A percentile compares a stretch with the other conserved stretches of the same genome.
Conservation (phyloP, 2,113 vertebrate genomes). For the Xenopus laevis region DNA sequence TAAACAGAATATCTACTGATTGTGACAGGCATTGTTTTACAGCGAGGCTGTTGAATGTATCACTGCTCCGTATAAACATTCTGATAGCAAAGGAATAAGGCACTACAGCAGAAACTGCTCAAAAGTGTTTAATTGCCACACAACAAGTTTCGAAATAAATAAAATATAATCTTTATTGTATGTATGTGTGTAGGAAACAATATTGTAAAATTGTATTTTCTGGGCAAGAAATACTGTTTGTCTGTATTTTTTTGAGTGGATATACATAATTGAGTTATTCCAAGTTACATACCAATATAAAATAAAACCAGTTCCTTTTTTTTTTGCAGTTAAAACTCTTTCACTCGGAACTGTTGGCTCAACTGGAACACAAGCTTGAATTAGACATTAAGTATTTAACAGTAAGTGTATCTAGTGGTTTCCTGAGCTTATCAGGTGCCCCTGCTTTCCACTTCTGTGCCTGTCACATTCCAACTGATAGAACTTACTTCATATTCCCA, state of each 20-base stretch:
- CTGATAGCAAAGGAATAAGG: neutral
- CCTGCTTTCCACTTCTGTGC: neutral
- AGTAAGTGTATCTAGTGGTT: constrained; percentile 48
- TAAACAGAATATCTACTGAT: too few relatives aligned
- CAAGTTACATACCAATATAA: too few relatives aligned
- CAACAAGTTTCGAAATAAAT: too few relatives aligned
- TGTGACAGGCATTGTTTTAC: too few relatives aligned
- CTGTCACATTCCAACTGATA: constrained; percentile 24
- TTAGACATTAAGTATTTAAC: constrained; percentile 80
- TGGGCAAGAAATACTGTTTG: too few relatives aligned
- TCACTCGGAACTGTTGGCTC: constrained; percentile 76
- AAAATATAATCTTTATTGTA: too few relatives aligned
- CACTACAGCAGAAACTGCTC: too few relatives aligned
- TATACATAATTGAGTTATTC: too few relatives aligned
- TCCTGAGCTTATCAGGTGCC: neutral
- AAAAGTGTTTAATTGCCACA: too few relatives aligned
- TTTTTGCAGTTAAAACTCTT: constrained; percentile 73
- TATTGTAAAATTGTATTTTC: too few relatives aligned
- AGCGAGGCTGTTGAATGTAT: neutral
- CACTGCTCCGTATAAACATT: neutral
- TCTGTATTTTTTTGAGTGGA: too few relatives aligned
- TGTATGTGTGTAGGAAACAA: too few relatives aligned
- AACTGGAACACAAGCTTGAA: constrained; percentile 79
- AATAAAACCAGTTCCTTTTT: neutral
- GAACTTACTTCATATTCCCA: constrained; percentile 44